These are phyloP conservation scores for Dichetophora obliterata DNA, from an alignment of 2,888 invertebrate species.

Conservation along the genomic window DNA sequence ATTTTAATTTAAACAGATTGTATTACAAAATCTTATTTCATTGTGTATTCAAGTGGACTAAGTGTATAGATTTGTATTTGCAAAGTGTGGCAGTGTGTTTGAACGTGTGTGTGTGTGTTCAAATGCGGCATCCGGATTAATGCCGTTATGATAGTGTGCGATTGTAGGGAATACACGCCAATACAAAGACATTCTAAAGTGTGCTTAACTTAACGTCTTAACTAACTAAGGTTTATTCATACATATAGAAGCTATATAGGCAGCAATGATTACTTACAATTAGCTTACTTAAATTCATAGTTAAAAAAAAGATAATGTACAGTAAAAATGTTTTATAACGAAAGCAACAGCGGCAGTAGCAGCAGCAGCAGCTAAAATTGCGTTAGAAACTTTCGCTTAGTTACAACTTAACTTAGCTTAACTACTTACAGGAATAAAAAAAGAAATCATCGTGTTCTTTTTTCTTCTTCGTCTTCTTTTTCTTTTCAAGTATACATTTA, in stretches of 20 bases:
- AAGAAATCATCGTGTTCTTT: too few relatives aligned
- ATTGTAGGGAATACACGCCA: neutral
- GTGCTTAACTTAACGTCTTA: neutral
- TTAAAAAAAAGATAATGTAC: too few relatives aligned
- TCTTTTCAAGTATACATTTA: too few relatives aligned
- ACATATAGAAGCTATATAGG: neutral
- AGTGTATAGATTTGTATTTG: neutral
- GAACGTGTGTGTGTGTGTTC: neutral
- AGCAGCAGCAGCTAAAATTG: too few relatives aligned
- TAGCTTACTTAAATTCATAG: constrained; percentile 4
- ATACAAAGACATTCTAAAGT: constrained; percentile 9
- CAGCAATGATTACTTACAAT: neutral
- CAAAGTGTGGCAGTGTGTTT: neutral
- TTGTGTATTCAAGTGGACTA: constrained; percentile 25
- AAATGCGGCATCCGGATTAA: constrained; percentile 15
- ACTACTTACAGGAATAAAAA: too few relatives aligned
- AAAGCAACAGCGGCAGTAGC: too few relatives aligned
- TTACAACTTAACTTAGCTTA: too few relatives aligned
- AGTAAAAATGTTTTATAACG: too few relatives aligned
- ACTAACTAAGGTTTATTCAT: neutral
- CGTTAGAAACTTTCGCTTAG: too few relatives aligned
- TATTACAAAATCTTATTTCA: constrained; percentile 28
- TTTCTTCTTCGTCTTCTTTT: too few relatives aligned
- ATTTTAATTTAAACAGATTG: constrained; percentile 24
- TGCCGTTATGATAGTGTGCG: neutral